These are phyloP conservation scores for Papilio protenor DNA, from an alignment of 2,888 invertebrate genomes.

Conservation along the genomic window DNA sequence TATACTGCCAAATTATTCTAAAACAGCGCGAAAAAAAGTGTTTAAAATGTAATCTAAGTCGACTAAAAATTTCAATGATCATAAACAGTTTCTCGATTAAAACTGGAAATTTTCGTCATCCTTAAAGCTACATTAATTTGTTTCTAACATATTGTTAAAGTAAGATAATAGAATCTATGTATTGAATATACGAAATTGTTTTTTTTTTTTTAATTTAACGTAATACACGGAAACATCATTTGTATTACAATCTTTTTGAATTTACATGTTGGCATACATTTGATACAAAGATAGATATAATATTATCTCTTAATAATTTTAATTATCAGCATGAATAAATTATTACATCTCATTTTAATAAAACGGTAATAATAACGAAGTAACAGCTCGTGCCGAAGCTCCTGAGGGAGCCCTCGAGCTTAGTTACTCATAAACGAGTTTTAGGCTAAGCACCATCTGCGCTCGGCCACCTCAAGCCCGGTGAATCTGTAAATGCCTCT, in stretches of 20 bases:
- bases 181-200: no score
- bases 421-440: no score
- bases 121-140: background rate
- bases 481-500: no score
- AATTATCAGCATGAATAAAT: background rate
- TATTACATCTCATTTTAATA: background rate
- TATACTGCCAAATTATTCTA: background rate
- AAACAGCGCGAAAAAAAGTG: background rate
- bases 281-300: background rate
- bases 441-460: no score
- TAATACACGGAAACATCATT: background rate
- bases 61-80: background rate
- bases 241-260: background rate
- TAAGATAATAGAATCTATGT: no score
- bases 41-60: background rate
- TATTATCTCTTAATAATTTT: background rate
- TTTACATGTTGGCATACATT: background rate
- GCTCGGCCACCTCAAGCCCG: no score
- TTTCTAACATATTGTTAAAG: background rate
- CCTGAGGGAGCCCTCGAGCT: no score
- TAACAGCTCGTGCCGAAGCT: no score
- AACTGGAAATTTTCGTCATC: conserved; percentile 26
- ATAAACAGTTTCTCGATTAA: background rate
- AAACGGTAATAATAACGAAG: no score
- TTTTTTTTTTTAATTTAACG: no score